These are phyloP conservation scores for Littorina saxatilis DNA, from an alignment of 1,140 invertebrate genomes.

Conservation along the genomic window DNA sequence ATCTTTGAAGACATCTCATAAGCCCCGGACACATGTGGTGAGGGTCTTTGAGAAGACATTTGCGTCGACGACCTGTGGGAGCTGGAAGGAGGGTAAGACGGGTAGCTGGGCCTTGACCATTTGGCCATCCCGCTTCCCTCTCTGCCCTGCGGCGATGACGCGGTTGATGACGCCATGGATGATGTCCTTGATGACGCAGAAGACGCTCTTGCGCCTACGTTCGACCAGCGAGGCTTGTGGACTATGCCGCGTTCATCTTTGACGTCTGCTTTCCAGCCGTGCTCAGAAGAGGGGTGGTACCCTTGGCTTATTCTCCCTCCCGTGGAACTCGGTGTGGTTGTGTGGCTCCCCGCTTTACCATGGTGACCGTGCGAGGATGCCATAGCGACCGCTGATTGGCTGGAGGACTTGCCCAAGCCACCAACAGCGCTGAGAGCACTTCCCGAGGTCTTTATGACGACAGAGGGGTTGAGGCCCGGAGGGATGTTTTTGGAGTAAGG, in stretches of 20 bases:
- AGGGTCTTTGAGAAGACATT: too few species aligned
- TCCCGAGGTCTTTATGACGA: slow-evolving; percentile 13
- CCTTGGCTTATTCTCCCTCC: too few species aligned
- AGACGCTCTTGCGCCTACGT: neutral
- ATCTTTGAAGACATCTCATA: too few species aligned
- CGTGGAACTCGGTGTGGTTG: too few species aligned
- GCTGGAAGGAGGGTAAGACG: neutral
- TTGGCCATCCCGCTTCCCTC: neutral
- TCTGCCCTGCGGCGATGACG: neutral
- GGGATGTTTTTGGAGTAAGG: neutral
- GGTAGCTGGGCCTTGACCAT: neutral
- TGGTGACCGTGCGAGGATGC: slow-evolving; percentile 1
- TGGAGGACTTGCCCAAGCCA: neutral
- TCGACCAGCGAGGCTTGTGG: slow-evolving; percentile 6
- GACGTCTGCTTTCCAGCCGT: neutral
- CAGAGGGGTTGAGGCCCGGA: slow-evolving; percentile 5
- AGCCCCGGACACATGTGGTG: too few species aligned
- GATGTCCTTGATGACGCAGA: slow-evolving; percentile 1
- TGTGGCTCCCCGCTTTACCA: neutral
- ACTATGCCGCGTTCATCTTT: neutral
- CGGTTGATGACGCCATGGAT: too few species aligned
- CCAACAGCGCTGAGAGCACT: neutral
- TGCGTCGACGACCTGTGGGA: neutral
- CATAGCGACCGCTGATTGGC: neutral
- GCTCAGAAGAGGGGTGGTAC: neutral